Conservation (phyloP, 2,888 invertebrate species). For the Hemicrepidius hirtus region DNA sequence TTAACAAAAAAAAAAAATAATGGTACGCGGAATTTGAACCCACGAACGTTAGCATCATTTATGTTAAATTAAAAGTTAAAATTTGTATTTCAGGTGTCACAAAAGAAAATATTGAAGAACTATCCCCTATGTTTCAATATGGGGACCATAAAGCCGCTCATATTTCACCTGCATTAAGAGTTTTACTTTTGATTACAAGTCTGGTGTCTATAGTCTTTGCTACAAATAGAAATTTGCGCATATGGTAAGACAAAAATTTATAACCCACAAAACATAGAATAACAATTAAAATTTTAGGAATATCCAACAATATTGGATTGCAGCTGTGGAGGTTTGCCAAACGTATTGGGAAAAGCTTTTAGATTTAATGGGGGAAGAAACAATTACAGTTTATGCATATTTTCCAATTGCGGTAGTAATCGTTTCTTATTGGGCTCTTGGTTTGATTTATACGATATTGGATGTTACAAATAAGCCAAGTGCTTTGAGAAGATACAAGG, state of each 20-base stretch:
- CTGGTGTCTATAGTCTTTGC: background rate
- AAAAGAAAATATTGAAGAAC: too few relatives aligned
- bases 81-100: too few relatives aligned
- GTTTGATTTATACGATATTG: slow-evolving; percentile 83
- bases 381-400: slow-evolving; percentile 79
- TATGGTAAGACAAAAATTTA: background rate
- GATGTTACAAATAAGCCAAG: slow-evolving; percentile 85
- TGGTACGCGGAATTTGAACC: too few relatives aligned
- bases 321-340: slow-evolving; percentile 90
- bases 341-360: slow-evolving; percentile 85
- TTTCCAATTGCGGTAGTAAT: slow-evolving; percentile 78
- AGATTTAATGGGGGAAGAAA: slow-evolving; percentile 80
- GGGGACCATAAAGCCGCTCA: background rate
- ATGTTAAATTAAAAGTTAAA: too few relatives aligned
- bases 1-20: too few relatives aligned
- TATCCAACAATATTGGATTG: slow-evolving; percentile 88
- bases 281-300: slow-evolving; percentile 76
- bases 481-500: slow-evolving; percentile 84
- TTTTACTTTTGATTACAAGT: background rate
- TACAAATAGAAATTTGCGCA: background rate
- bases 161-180: background rate
- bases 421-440: slow-evolving; percentile 84
- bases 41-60: too few relatives aligned
- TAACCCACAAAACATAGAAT: too few relatives aligned
- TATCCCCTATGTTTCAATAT: too few relatives aligned